Base-by-base conservation (phyloP, 1,140 invertebrate species). In the Gryllus bimaculatus region DNA sequence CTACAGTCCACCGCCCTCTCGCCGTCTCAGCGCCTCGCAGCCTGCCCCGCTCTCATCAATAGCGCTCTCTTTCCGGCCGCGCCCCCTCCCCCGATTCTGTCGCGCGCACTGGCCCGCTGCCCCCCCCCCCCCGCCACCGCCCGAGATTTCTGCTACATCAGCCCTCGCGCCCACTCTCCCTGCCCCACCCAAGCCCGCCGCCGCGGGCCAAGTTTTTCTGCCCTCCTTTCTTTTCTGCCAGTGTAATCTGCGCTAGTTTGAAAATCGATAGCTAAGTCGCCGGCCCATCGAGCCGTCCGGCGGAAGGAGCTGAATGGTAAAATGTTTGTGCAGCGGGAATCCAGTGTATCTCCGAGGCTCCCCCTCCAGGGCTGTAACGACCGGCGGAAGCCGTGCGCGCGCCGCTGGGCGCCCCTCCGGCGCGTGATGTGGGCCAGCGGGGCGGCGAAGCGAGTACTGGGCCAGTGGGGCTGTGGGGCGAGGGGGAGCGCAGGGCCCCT, bases 221-320 rank as follows among this genome's bases (percentile, higher is more conserved):
- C 18, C 8, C 49, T 66, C 54, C 54, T 39, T 66, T 66, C 54
- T 18, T 54, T 66, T 66, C 54, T 66, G 54, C 54, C 54, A 66
- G 54, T 66, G 54, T 66, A 66, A 66, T 66, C 54, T 66, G 54
- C 54, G 54, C 54, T 66, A 66, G 54, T 66, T 66, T 66, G 54
- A 66, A 66, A 66, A 66, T 66, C 54, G 54, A 66, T 66, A 66
- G 54, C 54, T 66, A 66, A 66, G 54, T 66, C 54, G 10, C 18
- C 18, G 54, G 54, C 10, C 54, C 10, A 13, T 7, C 54, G 26
- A 39, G 26, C 54, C 54, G 18, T 1, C 18, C 18, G 54, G 18
- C 54, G 54, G 54, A 66, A 66, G 54, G 18, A 66, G 18, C 54
- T 66, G 54, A 66, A 66, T 66, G 54, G 54, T 66, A 66, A 66